Conservation (phyloP, 2,888 invertebrate genomes). For the Drosophila fulvimacula region DNA sequence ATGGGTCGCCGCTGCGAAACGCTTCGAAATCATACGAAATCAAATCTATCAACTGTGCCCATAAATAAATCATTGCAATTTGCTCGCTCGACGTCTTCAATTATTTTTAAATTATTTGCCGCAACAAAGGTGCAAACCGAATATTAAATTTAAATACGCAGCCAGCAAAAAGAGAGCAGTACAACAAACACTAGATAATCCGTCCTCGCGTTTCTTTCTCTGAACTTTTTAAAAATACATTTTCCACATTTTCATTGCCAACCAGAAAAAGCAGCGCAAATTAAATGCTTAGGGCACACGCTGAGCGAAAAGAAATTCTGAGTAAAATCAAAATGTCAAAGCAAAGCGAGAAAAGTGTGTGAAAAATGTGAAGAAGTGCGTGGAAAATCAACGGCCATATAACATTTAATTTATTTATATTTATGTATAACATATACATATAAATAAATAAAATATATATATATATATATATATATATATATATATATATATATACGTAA, state of each 20-base stretch:
- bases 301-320: conserved; percentile 9
- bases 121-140: conserved; percentile 8
- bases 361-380: conserved; percentile 45
- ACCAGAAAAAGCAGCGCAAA: conserved; percentile 50
- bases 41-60: conserved; percentile 44
- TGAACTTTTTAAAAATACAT: conserved; percentile 64
- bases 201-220: conserved; percentile 25
- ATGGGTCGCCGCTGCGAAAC: conserved; percentile 44
- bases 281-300: conserved; percentile 59
- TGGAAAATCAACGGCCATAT: conserved; percentile 4
- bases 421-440: conserved; percentile 6
- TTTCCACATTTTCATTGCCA: conserved; percentile 73
- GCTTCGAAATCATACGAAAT: conserved; percentile 39
- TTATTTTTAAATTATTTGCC: conserved; percentile 47
- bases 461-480: conserved; percentile 3
- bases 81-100: conserved; percentile 21
- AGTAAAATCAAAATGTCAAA: conserved; percentile 10
- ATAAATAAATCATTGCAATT: conserved; percentile 53
- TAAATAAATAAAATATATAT: conserved; percentile 2
- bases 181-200: conserved; percentile 34
- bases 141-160: conserved; percentile 42
- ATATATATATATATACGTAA: conserved; percentile 6
- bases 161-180: neutral
- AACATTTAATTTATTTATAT: conserved; percentile 26
- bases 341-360: conserved; percentile 28